Evolutionary conservation across 2,797 vertebrate species (phyloP).

Genomic region (Vespertilio murinus): DNA sequence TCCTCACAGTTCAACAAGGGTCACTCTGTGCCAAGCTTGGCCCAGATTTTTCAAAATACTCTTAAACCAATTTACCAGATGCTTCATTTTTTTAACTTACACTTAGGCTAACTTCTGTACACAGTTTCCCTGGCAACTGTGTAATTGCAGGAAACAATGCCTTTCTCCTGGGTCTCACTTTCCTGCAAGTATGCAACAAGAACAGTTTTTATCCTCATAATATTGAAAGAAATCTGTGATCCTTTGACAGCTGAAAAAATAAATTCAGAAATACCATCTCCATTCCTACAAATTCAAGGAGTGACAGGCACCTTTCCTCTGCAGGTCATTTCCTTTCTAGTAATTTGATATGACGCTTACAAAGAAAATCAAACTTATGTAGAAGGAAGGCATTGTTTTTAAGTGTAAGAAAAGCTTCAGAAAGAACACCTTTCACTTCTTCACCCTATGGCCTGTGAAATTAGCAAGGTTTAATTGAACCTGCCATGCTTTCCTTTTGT

Average conservation of each 20-base stretch:
- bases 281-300: slow-evolving; percentile 22
- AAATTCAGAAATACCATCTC: slow-evolving; percentile 70
- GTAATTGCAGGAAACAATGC: slow-evolving; percentile 85
- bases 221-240: slow-evolving; percentile 81
- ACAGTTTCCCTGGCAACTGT: slow-evolving; percentile 84
- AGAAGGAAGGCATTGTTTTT: slow-evolving; percentile 22
- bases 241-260: slow-evolving; percentile 79
- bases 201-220: slow-evolving; percentile 78
- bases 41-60: slow-evolving; percentile 65
- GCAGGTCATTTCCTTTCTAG: slow-evolving; percentile 26
- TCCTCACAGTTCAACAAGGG: slow-evolving; percentile 9
- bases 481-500: not conserved
- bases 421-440: slow-evolving; percentile 19
- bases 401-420: slow-evolving; percentile 18
- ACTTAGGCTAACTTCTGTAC: slow-evolving; percentile 84
- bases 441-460: slow-evolving; percentile 32
- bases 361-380: slow-evolving; percentile 39
- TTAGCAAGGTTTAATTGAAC: slow-evolving; percentile 34
- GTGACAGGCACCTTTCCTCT: slow-evolving; percentile 21
- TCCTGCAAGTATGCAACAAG: slow-evolving; percentile 80
- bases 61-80: slow-evolving; percentile 81
- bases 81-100: slow-evolving; percentile 82
- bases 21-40: slow-evolving; percentile 6
- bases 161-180: slow-evolving; percentile 82
- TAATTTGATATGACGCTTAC: slow-evolving; percentile 25